Evolutionary conservation across 1,140 invertebrate genomes (phyloP), one percentile per base, ranked within the genome.

Genomic region (Zaprionus davidi): DNA sequence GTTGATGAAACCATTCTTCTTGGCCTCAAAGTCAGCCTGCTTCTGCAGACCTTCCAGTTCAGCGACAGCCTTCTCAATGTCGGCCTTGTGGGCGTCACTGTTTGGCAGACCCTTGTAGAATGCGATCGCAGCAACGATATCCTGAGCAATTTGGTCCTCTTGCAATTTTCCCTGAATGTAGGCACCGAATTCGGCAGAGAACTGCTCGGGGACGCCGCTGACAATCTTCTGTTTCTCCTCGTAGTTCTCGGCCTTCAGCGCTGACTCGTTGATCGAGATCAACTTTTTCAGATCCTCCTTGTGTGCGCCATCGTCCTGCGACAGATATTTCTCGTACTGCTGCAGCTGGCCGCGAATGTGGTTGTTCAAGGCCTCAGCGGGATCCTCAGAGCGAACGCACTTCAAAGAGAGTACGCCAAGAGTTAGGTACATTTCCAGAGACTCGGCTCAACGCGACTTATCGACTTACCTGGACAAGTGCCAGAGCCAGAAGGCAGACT

Each of bases 311-410:
- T 82, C 78, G 20, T 82, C 82, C 20, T 55, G 63, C 31, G 46
- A 36, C 9, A 85, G 53, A 20, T 80, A 80, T 5, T 70, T 70
- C 41, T 82, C 66, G 28, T 76, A 85, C 11, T 66, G 59, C 17
- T 75, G 74, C 12, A 85, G 68, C n/a, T 85, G 78, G 11, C 63
- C 78, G 17, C 82, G 82, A 24, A 85, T 74, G 13, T 82, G 67
- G 15, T 55, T 66, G 13, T 85, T 72, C 44, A 85, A 34, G 13
- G 49, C 80, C 53, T 85, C 82, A 2, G 58, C 71, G 15, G 81
- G 65, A 63, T 58, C 66, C 34, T 64, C 69, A 9, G 82, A 71
- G 11, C 62, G 20, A 5, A 60, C 58, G 24, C 78, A 68, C 82
- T 83, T 66, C 13, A 82, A 74, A n/a, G 22, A 20, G 51, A 71